Conservation (phyloP, 1,140 invertebrate species). For the Vanessa atalanta region DNA sequence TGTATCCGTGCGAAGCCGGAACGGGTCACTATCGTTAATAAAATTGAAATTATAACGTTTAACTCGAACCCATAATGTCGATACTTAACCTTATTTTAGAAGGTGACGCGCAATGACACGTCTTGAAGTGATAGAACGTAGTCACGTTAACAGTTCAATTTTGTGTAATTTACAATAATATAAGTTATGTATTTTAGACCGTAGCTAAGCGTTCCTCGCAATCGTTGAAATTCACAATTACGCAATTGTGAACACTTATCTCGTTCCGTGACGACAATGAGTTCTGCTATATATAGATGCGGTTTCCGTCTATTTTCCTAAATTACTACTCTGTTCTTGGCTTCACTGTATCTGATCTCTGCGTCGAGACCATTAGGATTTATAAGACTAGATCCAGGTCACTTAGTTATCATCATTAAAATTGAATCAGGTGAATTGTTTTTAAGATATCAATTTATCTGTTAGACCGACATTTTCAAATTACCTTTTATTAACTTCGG, state of each 20-base stretch:
- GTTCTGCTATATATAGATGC: slow-evolving; percentile 53
- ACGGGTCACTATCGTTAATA: too few relatives aligned
- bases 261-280: slow-evolving; percentile 54
- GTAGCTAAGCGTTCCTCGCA: slow-evolving; percentile 33
- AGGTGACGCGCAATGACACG: too few relatives aligned
- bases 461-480: too few relatives aligned
- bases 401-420: background rate
- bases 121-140: too few relatives aligned
- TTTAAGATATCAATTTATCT: background rate
- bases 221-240: slow-evolving; percentile 70
- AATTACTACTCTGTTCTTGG: slow-evolving; percentile 24
- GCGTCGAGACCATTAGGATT: slow-evolving; percentile 10
- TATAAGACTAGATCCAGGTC: slow-evolving; percentile 7
- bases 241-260: slow-evolving; percentile 72
- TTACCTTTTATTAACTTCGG: too few relatives aligned
- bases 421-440: background rate
- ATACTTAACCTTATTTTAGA: too few relatives aligned
- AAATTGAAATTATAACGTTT: too few relatives aligned
- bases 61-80: too few relatives aligned
- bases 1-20: too few relatives aligned
- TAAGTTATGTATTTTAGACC: slow-evolving; percentile 40
- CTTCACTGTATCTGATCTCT: slow-evolving; percentile 14
- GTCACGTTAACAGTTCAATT: background rate
- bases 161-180: background rate
- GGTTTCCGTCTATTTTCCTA: slow-evolving; percentile 28